Evolutionary conservation across 2,113 vertebrate species (phyloP), one percentile per base, ranked within the genome.

Genomic region (Pelvicachromis taeniatus): DNA sequence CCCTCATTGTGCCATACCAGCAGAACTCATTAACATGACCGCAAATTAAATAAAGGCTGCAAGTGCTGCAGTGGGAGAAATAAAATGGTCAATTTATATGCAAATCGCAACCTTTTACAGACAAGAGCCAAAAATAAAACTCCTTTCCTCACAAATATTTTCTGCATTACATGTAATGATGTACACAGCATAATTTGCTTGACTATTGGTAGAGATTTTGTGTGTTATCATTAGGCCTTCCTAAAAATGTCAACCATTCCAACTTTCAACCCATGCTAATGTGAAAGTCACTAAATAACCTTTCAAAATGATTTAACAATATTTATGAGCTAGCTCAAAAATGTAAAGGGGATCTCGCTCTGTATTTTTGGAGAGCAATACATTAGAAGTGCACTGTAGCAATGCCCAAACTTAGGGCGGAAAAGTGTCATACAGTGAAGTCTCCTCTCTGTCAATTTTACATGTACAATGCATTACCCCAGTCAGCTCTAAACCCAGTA

Each of bases 91-190:
- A 87, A 95, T 94, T 94, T 95, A 92, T 93, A 94, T 95, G 94
- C 92, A 94, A 94, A 95, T 95, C 70, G 54, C 82, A 93, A 95
- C 93, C 93, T 95, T 95, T 95, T 83, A 89, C 61, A 89, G 90
- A 91, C 84, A 93, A 88, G 79, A 91, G 45, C 84, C 83, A 81
- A 85, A 89, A 83, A 91, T 84, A 89, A 89, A 89, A 77, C 19
- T 40, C 9, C 55, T 80, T 79, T 88, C 70, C 80, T 79, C 33
- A 59, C 56, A 92, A 92, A 92, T 85, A 87, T 80, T 88, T 83
- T 75, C 59, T 83, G 68, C 61, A 88, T 90, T 84, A 82, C 77
- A 85, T 89, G 87, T 89, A 86, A 89, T 92, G 82, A 88, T 90
- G 87, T 88, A 87, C 81, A 89, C 84, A 38, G 23, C 45, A 50